A percentile compares a stretch with the other conserved stretches of the same genome.
Conservation (phyloP, 92 coral and sea anemone species). For the Zoanthus solanderi region DNA sequence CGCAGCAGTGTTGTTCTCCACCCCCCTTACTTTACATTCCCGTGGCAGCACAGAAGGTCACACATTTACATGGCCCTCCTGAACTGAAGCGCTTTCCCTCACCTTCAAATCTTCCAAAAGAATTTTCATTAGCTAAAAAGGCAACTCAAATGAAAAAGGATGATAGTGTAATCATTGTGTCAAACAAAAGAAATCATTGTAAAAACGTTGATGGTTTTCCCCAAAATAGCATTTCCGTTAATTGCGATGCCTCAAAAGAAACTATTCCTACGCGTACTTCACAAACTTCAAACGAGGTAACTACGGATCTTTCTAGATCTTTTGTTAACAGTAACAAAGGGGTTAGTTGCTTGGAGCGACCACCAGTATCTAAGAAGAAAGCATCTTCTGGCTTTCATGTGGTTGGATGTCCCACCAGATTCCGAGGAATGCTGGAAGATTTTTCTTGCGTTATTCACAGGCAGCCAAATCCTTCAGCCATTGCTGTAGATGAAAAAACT, state of each 20-base stretch:
- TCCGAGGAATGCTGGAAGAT: slow-evolving; percentile 34
- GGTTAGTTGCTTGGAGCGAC: not conserved
- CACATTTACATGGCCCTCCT: slow-evolving; percentile 90
- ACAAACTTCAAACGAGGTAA: not conserved
- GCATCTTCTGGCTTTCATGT: slow-evolving; percentile 25
- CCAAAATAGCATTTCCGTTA: not conserved
- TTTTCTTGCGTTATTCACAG: slow-evolving; percentile 28
- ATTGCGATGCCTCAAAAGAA: not conserved
- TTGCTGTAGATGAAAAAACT: not conserved
- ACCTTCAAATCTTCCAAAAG: not conserved
- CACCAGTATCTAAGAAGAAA: not conserved
- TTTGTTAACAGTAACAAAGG: not conserved
- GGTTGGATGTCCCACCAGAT: slow-evolving; percentile 35
- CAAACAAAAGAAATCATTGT: not conserved
- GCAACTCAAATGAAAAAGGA: not conserved
- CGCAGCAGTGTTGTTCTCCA: slow-evolving; percentile 72
- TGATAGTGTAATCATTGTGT: not conserved
- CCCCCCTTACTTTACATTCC: slow-evolving; percentile 90
- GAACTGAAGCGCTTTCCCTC: slow-evolving; percentile 73
- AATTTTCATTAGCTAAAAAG: not conserved
- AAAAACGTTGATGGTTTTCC: not conserved
- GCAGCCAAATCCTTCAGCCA: slow-evolving; percentile 29
- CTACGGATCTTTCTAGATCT: not conserved
- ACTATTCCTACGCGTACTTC: not conserved
- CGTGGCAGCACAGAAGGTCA: slow-evolving; percentile 87